A percentile compares a stretch with the other conserved stretches of the same genome.
Conservation (phyloP, 2,888 invertebrate genomes). For the Hoplodrina blanda region DNA sequence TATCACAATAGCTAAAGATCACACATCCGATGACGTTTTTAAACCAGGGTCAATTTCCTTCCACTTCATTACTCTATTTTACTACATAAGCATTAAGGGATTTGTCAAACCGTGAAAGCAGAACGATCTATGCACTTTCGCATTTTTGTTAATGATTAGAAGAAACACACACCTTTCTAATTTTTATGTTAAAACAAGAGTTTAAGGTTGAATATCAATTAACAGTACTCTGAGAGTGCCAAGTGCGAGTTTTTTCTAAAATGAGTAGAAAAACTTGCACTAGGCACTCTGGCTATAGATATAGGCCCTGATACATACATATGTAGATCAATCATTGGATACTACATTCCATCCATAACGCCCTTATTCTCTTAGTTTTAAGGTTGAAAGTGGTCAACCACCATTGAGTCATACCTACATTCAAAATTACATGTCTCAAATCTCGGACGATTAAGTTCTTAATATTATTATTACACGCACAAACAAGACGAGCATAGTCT, state of each 20-base stretch:
- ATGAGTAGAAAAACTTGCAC: too few relatives aligned
- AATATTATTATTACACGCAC: slow-evolving; percentile 13
- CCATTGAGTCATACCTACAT: not conserved
- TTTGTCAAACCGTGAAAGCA: slow-evolving; percentile 19
- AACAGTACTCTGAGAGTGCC: not conserved
- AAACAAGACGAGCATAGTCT: not conserved
- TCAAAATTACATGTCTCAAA: slow-evolving; percentile 1
- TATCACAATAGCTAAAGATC: not conserved
- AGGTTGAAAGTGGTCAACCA: too few relatives aligned
- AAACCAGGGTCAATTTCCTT: not conserved
- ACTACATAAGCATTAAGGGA: not conserved
- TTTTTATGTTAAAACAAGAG: not conserved
- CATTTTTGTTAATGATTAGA: not conserved
- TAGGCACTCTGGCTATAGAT: not conserved
- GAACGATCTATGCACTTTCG: slow-evolving; percentile 13
- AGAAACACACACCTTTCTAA: not conserved
- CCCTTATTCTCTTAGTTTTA: too few relatives aligned
- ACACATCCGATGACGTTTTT: not conserved
- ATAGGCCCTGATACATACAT: not conserved
- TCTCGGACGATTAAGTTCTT: not conserved
- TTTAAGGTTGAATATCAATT: not conserved
- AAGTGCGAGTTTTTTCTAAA: too few relatives aligned
- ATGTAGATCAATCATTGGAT: not conserved
- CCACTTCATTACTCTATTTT: not conserved
- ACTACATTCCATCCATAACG: not conserved